These are phyloP conservation scores for Cygnus atratus DNA, from an alignment of 2,113 vertebrate genomes.

Conservation along the genomic window DNA sequence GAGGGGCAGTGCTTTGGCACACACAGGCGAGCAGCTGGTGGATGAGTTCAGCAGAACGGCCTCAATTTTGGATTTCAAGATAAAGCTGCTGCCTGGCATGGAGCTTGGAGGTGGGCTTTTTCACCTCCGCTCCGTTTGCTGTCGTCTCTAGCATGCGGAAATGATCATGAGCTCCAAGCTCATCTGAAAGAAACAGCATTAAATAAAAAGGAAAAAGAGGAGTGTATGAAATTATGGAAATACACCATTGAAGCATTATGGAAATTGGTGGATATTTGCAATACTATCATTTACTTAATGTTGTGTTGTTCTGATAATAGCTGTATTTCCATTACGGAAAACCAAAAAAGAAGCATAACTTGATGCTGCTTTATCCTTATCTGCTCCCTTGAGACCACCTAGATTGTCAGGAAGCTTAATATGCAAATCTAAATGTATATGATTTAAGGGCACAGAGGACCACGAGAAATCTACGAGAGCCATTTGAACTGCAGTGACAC, in stretches of 20 bases:
- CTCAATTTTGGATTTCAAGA: neutral
- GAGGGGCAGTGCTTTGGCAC: neutral
- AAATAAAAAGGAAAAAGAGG: neutral
- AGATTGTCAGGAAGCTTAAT: neutral
- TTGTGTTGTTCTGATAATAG: slow-evolving; percentile 39
- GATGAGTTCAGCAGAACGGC: neutral
- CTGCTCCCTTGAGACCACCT: neutral
- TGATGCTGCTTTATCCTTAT: slow-evolving; percentile 26
- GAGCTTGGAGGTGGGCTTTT: neutral
- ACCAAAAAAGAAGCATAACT: neutral
- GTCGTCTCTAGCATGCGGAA: neutral
- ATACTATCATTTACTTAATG: slow-evolving; percentile 1
- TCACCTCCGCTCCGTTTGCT: neutral
- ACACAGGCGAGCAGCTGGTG: neutral
- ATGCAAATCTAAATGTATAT: slow-evolving; percentile 3
- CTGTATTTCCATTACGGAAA: slow-evolving; percentile 29
- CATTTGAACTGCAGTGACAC: neutral
- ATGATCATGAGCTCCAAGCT: neutral
- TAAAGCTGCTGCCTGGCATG: neutral
- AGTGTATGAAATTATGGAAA: neutral
- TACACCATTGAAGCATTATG: neutral
- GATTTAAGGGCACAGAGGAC: slow-evolving; percentile 5
- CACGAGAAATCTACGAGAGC: neutral
- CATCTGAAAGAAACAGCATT: neutral
- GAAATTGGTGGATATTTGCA: slow-evolving; percentile 41